Conservation (phyloP, 2,888 invertebrate species). For the Drepanosiphum platanoidis region DNA sequence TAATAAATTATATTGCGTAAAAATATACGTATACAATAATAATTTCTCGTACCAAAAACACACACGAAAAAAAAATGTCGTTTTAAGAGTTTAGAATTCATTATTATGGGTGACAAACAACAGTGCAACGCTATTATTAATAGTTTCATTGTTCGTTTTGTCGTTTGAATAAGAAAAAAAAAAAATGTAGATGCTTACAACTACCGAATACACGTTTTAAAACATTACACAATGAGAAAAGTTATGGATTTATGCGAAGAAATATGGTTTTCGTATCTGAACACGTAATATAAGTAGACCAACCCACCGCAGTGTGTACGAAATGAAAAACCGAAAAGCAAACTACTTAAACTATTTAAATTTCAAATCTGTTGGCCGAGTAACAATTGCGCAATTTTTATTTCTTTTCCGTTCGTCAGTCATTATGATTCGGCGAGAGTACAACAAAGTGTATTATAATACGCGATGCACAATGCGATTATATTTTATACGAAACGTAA, state of each 20-base stretch:
- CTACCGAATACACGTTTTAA: not conserved
- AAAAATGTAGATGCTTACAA: too few species aligned
- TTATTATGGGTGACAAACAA: constrained; percentile 3
- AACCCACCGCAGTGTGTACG: not conserved
- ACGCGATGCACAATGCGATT: not conserved
- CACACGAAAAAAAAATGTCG: not conserved
- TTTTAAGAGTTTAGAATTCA: not conserved
- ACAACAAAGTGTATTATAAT: not conserved
- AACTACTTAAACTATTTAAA: not conserved
- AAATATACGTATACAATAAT: not conserved
- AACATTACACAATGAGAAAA: not conserved
- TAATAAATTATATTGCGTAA: not conserved
- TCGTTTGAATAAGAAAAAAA: not conserved
- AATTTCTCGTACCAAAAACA: not conserved
- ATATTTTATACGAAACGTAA: too few species aligned
- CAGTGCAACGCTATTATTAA: not conserved
- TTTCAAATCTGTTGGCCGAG: not conserved
- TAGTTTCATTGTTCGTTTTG: constrained; percentile 13
- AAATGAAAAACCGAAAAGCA: not conserved
- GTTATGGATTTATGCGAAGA: not conserved
- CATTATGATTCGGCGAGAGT: not conserved
- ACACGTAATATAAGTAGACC: too few species aligned
- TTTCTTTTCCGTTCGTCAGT: not conserved
- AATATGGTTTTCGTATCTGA: not conserved
- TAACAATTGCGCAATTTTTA: not conserved